Evolutionary conservation across 2,888 invertebrate genomes (phyloP), one percentile per base, ranked within the genome.

Genomic region (Arctia plantaginis): DNA sequence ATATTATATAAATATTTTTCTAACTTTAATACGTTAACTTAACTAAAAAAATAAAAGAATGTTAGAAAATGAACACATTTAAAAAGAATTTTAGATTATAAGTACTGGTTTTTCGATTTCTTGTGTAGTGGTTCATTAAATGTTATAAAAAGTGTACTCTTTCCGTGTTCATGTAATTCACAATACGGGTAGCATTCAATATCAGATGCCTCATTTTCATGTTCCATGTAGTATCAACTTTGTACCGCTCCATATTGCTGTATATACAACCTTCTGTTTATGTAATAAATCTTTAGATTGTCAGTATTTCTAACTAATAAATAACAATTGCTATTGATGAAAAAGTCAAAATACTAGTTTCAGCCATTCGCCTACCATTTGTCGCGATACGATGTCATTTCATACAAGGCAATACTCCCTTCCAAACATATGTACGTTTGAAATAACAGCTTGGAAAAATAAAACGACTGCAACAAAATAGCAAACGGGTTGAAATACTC

Each of bases 391-490:
- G 64, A 33, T n/a, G 39, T 59, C 44, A 1, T 59, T 65, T 30
- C 67, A 59, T 51, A 47, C 72, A 74, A 66, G 71, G 27, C 4
- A 59, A 47, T 44, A n/a, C 30, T 30, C 47, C 41, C 65, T 66
- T 72, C 68, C 72, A 75, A 47, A 73, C 67, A 65, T 72, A 73
- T 69, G 15, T 51, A 66, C 23, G n/a, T 76, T 68, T 65, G 51
- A 72, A 64, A 67, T 77, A 65, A 75, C 59, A 72, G 62, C 69
- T 39, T n/a, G 33, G 20, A 67, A 72, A 78, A 78, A 82, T 55
- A 80, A 79, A 55, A 79, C 65, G 74, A 73, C 64, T 76, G 65
- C 39, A 77, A 71, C 59, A 72, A 79, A 81, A 74, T 71, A 73
- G 55, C 23, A 69, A 41, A 62, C 27, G 69, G 33, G 41, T 2